Evolutionary conservation across 2,113 vertebrate species (phyloP).

Genomic region (Tragelaphus imberbis): DNA sequence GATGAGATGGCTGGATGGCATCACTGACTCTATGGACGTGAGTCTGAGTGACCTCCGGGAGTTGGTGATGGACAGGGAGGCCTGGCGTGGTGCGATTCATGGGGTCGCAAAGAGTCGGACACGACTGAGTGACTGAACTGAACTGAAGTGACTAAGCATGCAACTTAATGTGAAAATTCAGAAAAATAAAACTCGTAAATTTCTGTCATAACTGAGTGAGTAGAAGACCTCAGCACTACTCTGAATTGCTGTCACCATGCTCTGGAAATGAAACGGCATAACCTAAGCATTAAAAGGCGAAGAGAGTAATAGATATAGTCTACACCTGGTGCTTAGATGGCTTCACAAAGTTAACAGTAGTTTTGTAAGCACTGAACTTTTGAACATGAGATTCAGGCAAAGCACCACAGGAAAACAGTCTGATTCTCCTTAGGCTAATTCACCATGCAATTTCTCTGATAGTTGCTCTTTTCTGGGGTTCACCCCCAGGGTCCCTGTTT

Average conservation of each 20-base stretch:
- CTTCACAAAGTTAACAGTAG: background rate
- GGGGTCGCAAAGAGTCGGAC: background rate
- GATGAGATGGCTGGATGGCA: no score
- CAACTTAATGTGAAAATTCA: background rate
- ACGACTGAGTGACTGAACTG: fast-evolving
- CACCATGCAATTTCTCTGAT: background rate
- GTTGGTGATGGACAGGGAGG: no score
- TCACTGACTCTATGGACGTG: no score
- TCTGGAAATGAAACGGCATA: background rate
- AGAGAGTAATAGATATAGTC: fast-evolving
- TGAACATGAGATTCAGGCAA: background rate
- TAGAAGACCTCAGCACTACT: background rate
- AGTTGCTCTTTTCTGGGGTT: background rate
- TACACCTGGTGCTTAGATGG: background rate
- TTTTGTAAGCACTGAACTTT: background rate
- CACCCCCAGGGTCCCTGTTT: background rate
- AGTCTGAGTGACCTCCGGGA: no score
- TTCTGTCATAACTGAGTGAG: no score
- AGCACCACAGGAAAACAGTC: background rate
- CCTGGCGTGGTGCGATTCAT: no score
- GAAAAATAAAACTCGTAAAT: background rate
- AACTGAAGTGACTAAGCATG: background rate
- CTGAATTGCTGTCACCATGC: background rate
- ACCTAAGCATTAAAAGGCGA: fast-evolving
- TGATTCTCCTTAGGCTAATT: background rate